phyloP scores from a whole-genome alignment of 2,113 vertebrate genomes.

The Leiothrix lutea region DNA sequence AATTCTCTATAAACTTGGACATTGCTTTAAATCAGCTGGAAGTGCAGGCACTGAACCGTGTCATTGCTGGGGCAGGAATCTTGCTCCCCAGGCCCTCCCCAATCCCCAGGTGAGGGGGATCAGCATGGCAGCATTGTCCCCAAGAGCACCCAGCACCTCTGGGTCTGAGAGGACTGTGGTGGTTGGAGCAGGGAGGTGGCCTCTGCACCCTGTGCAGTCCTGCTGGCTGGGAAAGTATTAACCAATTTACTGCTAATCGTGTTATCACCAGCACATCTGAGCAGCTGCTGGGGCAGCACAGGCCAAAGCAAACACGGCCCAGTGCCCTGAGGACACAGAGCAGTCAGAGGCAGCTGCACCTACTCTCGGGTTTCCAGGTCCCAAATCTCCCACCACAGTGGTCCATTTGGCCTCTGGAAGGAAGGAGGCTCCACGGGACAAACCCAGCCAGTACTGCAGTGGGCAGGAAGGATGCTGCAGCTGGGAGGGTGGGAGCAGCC shows the following conservation, averaged over 20 bases:
- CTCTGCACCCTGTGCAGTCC: background rate
- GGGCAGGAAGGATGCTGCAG: background rate
- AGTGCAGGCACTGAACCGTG: background rate
- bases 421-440: background rate
- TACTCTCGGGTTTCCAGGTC: background rate
- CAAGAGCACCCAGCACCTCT: background rate
- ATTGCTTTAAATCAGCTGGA: slow-evolving; percentile 36
- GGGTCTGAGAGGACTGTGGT: background rate
- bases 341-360: background rate
- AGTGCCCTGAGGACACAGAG: background rate
- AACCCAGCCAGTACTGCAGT: background rate
- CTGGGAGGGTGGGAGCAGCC: background rate
- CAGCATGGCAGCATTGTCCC: background rate
- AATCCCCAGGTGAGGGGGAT: background rate
- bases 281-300: slow-evolving; percentile 38
- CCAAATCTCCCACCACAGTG: background rate
- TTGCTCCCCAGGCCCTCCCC: background rate
- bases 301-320: slow-evolving; percentile 50
- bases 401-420: background rate
- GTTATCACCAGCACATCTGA: slow-evolving; percentile 51
- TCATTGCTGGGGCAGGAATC: background rate
- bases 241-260: slow-evolving; percentile 45
- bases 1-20: slow-evolving; percentile 21
- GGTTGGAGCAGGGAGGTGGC: background rate
- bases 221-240: slow-evolving; percentile 40